phyloP scores from a whole-genome alignment of 2,888 invertebrate genomes.

The Cataglyphis livida region DNA sequence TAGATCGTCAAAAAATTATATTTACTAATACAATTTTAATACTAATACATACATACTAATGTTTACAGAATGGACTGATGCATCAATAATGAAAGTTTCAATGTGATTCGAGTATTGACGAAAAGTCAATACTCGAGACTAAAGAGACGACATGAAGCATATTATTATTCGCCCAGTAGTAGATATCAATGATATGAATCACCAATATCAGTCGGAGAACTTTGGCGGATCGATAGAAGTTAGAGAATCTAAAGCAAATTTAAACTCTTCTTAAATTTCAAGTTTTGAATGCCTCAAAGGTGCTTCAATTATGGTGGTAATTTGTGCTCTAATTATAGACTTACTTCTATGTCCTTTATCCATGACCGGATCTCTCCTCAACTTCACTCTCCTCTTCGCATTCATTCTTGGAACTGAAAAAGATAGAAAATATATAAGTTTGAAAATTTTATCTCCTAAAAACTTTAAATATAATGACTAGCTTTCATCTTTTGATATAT shows the following conservation, averaged over 20 bases:
- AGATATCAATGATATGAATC: constrained; percentile 16
- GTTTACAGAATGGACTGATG: background rate
- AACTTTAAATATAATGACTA: background rate
- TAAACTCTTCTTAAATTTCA: constrained; percentile 12
- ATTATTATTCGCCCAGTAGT: background rate
- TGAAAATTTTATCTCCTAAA: constrained; percentile 6
- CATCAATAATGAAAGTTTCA: background rate
- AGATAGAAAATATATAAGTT: constrained; percentile 32
- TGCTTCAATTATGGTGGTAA: constrained; percentile 30
- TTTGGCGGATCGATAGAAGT: background rate
- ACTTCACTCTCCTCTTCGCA: constrained; percentile 91
- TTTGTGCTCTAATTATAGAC: constrained; percentile 82
- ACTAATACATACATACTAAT: background rate
- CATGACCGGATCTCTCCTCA: constrained; percentile 91
- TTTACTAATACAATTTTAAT: background rate
- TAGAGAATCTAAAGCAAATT: constrained; percentile 9
- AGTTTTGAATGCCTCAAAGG: constrained; percentile 10
- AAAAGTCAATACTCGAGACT: constrained; percentile 13
- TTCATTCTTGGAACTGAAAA: constrained; percentile 85
- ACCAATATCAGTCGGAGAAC: background rate
- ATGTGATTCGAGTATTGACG: background rate
- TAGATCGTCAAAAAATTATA: background rate
- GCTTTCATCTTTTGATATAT: background rate
- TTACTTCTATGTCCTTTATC: constrained; percentile 95
- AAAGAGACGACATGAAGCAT: background rate